phyloP scores from a whole-genome alignment of 2,888 invertebrate genomes.

The Sinopyrophorus schimmeli region DNA sequence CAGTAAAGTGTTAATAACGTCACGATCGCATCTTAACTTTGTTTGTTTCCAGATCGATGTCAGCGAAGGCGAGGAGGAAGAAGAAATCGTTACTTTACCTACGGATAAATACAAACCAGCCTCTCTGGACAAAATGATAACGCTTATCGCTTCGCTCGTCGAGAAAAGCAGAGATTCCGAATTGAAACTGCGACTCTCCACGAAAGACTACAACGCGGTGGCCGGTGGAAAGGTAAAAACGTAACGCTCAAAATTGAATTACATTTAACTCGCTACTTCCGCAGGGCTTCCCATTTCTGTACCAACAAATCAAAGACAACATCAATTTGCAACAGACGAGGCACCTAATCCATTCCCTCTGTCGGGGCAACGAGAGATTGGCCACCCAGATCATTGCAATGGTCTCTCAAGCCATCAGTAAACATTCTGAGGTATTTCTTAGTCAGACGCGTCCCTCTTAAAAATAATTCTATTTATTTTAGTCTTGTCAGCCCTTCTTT shows the following conservation, averaged over 20 bases:
- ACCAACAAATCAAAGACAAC: slow-evolving; percentile 92
- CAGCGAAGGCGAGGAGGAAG: slow-evolving; percentile 74
- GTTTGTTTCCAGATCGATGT: slow-evolving; percentile 59
- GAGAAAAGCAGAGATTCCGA: slow-evolving; percentile 84
- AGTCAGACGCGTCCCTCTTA: too few species aligned
- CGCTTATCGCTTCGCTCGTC: slow-evolving; percentile 83
- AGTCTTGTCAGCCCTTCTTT: slow-evolving; percentile 89
- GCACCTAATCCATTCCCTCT: slow-evolving; percentile 87
- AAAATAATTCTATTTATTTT: slow-evolving; percentile 44
- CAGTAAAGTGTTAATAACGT: too few species aligned
- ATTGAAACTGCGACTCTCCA: slow-evolving; percentile 72
- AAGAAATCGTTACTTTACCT: slow-evolving; percentile 65
- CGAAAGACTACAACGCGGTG: slow-evolving; percentile 79
- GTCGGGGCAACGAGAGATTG: slow-evolving; percentile 87
- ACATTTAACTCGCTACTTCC: too few species aligned
- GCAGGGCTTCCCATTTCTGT: slow-evolving; percentile 90
- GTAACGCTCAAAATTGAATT: too few species aligned
- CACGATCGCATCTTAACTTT: not conserved
- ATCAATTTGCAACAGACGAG: slow-evolving; percentile 91
- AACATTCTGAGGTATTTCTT: slow-evolving; percentile 80
- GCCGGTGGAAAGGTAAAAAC: slow-evolving; percentile 85
- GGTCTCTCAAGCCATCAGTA: slow-evolving; percentile 88
- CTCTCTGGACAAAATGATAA: slow-evolving; percentile 94
- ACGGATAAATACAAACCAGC: slow-evolving; percentile 83
- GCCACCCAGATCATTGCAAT: slow-evolving; percentile 87